phyloP scores from a whole-genome alignment of 2,888 invertebrate species.

The Pherbina coryleti region DNA sequence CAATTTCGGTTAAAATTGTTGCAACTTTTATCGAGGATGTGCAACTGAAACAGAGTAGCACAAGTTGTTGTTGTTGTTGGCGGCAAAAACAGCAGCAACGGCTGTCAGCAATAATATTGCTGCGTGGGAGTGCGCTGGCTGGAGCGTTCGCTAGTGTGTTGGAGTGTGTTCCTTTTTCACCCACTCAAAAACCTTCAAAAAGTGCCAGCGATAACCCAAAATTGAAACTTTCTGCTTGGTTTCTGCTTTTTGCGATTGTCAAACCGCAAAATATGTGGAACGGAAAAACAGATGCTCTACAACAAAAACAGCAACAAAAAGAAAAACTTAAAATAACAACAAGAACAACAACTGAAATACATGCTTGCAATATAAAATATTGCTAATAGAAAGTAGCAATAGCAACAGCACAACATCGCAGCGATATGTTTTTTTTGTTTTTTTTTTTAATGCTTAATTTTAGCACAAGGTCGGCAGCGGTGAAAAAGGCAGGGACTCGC shows the following conservation, averaged over 20 bases:
- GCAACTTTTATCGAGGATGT: neutral
- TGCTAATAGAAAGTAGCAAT: slow-evolving; percentile 12
- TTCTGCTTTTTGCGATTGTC: slow-evolving; percentile 29
- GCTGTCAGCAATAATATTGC: neutral
- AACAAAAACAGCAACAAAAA: slow-evolving; percentile 1
- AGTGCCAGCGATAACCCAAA: slow-evolving; percentile 23
- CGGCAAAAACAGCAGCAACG: neutral
- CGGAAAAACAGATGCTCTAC: slow-evolving; percentile 23
- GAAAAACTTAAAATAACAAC: neutral
- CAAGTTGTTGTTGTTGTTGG: neutral
- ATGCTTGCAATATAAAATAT: slow-evolving; percentile 23
- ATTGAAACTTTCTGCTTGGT: slow-evolving; percentile 28
- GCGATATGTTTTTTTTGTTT: neutral
- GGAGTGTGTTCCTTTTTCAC: neutral
- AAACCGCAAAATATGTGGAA: slow-evolving; percentile 32
- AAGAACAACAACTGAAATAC: slow-evolving; percentile 11
- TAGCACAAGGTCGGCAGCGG: slow-evolving; percentile 9
- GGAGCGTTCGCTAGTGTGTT: too few relatives aligned
- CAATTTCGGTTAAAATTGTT: slow-evolving; percentile 31
- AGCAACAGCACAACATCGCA: neutral
- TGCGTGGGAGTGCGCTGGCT: too few relatives aligned
- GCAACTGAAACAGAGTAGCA: neutral
- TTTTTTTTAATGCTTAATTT: neutral
- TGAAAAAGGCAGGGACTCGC: too few relatives aligned
- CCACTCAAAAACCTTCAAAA: slow-evolving; percentile 1